phyloP scores from a whole-genome alignment of 2,113 vertebrate genomes.

The Capra hircus region DNA sequence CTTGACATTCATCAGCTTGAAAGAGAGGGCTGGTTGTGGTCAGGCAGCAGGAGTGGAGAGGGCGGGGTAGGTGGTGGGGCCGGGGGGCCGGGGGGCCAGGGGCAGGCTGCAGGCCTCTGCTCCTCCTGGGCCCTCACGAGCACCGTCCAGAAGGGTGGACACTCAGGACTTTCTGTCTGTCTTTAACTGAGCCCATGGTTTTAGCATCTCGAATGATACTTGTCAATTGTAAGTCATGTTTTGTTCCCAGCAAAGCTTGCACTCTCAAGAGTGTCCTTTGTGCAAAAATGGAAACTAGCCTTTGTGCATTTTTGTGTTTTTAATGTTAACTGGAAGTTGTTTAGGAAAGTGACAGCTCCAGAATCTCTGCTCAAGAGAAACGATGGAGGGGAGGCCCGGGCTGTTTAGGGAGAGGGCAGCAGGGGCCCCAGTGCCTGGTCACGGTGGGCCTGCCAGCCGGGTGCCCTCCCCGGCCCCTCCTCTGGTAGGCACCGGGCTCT shows the following conservation, averaged over 20 bases:
- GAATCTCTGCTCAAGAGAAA: background rate
- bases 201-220: rapidly evolving
- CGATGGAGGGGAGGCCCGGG: rapidly evolving
- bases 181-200: rapidly evolving
- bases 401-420: rapidly evolving
- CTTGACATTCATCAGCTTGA: rapidly evolving
- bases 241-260: background rate
- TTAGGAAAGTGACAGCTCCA: background rate
- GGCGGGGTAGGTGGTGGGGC: rapidly evolving
- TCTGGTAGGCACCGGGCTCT: background rate
- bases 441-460: rapidly evolving
- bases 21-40: background rate
- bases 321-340: background rate
- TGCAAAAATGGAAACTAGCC: background rate
- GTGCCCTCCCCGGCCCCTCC: rapidly evolving
- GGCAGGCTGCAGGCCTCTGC: rapidly evolving
- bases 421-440: rapidly evolving
- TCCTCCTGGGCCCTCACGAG: rapidly evolving
- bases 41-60: rapidly evolving
- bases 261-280: too few species aligned
- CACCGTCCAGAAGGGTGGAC: rapidly evolving
- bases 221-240: background rate
- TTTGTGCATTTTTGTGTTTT: background rate
- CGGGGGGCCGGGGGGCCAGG: rapidly evolving
- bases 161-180: rapidly evolving